A percentile compares a stretch with the other conserved stretches of the same genome.
phyloP scores from a whole-genome alignment of 1,140 invertebrate species.

The Brachionus paranguensis region DNA sequence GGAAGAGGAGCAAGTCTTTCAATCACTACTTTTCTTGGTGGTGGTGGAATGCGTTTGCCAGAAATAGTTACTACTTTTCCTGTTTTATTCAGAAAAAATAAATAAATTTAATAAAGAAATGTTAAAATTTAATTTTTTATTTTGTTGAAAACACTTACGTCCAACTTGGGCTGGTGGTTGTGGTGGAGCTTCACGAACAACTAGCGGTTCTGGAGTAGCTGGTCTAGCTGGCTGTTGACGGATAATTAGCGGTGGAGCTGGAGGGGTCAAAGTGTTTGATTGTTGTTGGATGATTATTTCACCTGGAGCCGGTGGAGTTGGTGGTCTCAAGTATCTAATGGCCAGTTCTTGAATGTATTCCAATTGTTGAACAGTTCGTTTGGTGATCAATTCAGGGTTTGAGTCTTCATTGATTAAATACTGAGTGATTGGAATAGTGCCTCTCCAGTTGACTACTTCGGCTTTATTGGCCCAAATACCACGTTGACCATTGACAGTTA shows the following conservation, averaged over 20 bases:
- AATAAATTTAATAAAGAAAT: too few species aligned
- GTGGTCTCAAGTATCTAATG: constrained; percentile 38
- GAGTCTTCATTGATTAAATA: constrained; percentile 33
- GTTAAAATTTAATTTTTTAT: too few species aligned
- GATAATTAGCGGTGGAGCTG: constrained; percentile 38
- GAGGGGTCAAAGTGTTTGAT: neutral
- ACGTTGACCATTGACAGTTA: constrained; percentile 35
- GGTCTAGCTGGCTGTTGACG: constrained; percentile 35
- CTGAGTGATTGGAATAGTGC: constrained; percentile 20
- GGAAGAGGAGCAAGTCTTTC: constrained; percentile 39
- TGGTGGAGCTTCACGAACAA: constrained; percentile 40
- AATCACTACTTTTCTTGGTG: constrained; percentile 40
- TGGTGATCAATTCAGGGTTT: constrained; percentile 29
- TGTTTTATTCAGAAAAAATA: neutral
- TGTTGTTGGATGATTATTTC: constrained; percentile 37
- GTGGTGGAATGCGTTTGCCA: constrained; percentile 25
- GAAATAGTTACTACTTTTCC: constrained; percentile 26
- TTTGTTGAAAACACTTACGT: neutral
- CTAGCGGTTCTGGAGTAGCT: constrained; percentile 24
- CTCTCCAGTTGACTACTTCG: constrained; percentile 32
- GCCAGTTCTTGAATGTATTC: constrained; percentile 37
- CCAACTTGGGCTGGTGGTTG: constrained; percentile 1
- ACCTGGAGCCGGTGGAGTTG: constrained; percentile 40
- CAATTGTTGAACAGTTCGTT: neutral
- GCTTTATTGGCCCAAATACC: constrained; percentile 30